Conservation (phyloP, 2,888 invertebrate species). For the Craniophora ligustri region DNA sequence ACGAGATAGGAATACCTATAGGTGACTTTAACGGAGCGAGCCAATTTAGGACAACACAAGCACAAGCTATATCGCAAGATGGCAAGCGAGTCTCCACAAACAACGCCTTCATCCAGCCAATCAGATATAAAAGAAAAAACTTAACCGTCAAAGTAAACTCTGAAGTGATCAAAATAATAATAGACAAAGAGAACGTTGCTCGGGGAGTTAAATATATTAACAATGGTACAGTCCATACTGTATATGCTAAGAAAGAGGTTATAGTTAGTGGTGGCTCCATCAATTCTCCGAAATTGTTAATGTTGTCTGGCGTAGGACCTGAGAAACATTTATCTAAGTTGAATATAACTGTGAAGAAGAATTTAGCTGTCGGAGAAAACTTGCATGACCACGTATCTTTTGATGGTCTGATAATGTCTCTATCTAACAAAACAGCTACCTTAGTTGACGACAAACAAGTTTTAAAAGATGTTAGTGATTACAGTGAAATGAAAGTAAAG, state of each 20-base stretch:
- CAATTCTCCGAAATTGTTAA: constrained; percentile 73
- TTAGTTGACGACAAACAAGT: constrained; percentile 72
- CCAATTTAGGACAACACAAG: constrained; percentile 88
- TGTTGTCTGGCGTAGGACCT: constrained; percentile 79
- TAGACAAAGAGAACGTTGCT: constrained; percentile 79
- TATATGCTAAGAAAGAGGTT: constrained; percentile 73
- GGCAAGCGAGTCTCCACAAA: constrained; percentile 90
- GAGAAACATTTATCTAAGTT: constrained; percentile 24
- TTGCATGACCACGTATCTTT: constrained; percentile 80
- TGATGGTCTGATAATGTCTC: constrained; percentile 81
- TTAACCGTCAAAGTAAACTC: constrained; percentile 83
- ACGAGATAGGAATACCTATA: constrained; percentile 88
- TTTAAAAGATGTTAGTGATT: constrained; percentile 74
- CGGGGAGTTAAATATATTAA: constrained; percentile 68
- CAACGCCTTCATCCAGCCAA: constrained; percentile 90
- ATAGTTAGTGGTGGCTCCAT: constrained; percentile 73
- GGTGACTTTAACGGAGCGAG: constrained; percentile 86
- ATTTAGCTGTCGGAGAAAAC: constrained; percentile 77
- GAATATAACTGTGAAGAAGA: constrained; percentile 57
- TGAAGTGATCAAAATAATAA: constrained; percentile 86
- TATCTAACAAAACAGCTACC: constrained; percentile 85
- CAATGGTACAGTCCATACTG: constrained; percentile 58
- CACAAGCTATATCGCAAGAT: constrained; percentile 86
- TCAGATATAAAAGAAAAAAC: constrained; percentile 86
- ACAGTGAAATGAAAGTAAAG: constrained; percentile 68